A percentile compares a stretch with the other conserved stretches of the same genome.
Evolutionary conservation across 2,888 invertebrate species (phyloP).

Genomic region (Romanomermis culicivorax): DNA sequence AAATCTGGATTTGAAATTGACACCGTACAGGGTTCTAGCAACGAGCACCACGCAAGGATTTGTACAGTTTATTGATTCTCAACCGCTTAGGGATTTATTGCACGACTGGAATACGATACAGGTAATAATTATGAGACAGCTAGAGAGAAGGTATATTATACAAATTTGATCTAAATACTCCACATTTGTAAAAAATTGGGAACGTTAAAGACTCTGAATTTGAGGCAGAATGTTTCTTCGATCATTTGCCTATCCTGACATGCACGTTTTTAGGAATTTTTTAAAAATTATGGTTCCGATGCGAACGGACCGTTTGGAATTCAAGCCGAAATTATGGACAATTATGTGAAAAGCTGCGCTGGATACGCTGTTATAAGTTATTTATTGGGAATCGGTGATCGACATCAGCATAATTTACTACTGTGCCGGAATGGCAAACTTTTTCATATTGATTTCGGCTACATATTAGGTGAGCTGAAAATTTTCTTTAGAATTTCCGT

Average conservation of each 20-base stretch:
- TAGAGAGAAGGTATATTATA: too few species aligned
- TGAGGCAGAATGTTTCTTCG: too few species aligned
- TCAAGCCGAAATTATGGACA: conserved; percentile 81
- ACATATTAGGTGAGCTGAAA: conserved; percentile 54
- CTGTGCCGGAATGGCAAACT: conserved; percentile 64
- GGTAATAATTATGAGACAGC: too few species aligned
- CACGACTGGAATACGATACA: conserved; percentile 12
- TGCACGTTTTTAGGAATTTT: conserved; percentile 55
- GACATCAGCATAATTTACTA: conserved; percentile 87
- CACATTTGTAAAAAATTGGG: too few species aligned
- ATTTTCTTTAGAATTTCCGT: too few species aligned
- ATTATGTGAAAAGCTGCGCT: conserved; percentile 53
- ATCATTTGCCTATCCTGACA: too few species aligned
- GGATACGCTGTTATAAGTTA: conserved; percentile 98
- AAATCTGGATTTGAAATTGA: conserved; percentile 82
- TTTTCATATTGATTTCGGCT: conserved; percentile 95
- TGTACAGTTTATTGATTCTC: conserved; percentile 79
- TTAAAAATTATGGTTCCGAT: conserved; percentile 66
- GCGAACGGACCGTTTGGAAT: conserved; percentile 74
- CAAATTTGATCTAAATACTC: too few species aligned
- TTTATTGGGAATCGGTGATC: conserved; percentile 82
- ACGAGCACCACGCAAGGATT: conserved; percentile 89
- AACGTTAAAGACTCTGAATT: too few species aligned
- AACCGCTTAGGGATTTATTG: conserved; percentile 31
- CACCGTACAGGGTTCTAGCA: conserved; percentile 81